Evolutionary conservation across 2,888 invertebrate species (phyloP).

Genomic region (Polia nebulosa): DNA sequence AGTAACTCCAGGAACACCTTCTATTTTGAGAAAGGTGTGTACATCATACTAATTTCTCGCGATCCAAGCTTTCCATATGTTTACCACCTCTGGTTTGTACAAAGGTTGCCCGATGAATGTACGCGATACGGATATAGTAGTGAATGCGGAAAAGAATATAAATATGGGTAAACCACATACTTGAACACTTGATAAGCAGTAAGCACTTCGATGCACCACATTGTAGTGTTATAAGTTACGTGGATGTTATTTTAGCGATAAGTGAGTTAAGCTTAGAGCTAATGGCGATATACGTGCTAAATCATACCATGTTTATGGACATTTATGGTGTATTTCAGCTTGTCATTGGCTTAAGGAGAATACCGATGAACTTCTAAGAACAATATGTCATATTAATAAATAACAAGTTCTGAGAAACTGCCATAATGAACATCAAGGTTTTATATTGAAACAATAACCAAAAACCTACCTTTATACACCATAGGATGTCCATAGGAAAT

Average conservation of each 20-base stretch:
- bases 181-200: constrained; percentile 33
- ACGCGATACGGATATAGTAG: constrained; percentile 38
- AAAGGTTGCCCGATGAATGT: constrained; percentile 26
- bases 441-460: constrained; percentile 40
- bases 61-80: constrained; percentile 2
- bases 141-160: constrained; percentile 56
- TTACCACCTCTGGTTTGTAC: constrained; percentile 23
- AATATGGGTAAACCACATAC: constrained; percentile 39
- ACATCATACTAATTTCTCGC: background rate
- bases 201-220: constrained; percentile 12
- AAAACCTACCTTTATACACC: constrained; percentile 38
- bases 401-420: constrained; percentile 33
- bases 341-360: constrained; percentile 29
- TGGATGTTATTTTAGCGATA: constrained; percentile 14
- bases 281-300: background rate
- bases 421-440: constrained; percentile 16
- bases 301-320: constrained; percentile 8
- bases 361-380: constrained; percentile 27
- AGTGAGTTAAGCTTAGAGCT: constrained; percentile 8
- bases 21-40: constrained; percentile 29
- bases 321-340: background rate
- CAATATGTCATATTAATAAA: constrained; percentile 12
- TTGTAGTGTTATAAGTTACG: constrained; percentile 7
- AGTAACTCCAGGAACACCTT: constrained; percentile 1
- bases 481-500: constrained; percentile 57